Evolutionary conservation across 2,113 vertebrate species (phyloP).

Genomic region (Hippopotamus amphibius): DNA sequence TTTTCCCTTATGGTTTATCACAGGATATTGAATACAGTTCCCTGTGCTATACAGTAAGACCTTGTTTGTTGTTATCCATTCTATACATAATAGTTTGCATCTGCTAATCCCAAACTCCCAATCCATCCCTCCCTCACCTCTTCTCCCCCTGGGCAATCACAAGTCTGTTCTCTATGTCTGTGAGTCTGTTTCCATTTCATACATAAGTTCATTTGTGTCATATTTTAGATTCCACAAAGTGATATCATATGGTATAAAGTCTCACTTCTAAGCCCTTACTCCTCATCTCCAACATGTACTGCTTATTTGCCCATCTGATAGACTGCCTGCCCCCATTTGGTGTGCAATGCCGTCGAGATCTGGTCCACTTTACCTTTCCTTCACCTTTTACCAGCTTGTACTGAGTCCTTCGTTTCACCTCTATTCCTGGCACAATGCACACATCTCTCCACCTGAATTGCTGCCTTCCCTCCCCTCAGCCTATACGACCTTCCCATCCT

Average conservation of each 20-base stretch:
- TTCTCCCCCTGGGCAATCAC: background rate
- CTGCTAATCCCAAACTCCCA: background rate
- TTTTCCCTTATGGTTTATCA: background rate
- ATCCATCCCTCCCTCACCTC: background rate
- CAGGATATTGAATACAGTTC: background rate
- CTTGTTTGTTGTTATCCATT: background rate
- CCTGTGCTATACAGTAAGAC: background rate
- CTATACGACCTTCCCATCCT: background rate
- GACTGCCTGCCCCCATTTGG: background rate
- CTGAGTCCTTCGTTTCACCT: background rate
- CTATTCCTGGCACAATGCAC: background rate
- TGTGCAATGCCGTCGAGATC: background rate
- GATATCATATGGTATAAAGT: background rate
- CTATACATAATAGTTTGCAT: background rate
- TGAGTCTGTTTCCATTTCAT: background rate
- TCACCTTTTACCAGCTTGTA: background rate
- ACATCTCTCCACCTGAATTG: background rate
- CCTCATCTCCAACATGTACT: background rate
- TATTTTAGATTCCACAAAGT: background rate
- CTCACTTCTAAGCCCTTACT: background rate
- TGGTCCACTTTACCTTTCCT: background rate
- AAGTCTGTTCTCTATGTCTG: background rate
- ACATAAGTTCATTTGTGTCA: background rate
- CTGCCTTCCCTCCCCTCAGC: background rate
- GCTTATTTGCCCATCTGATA: constrained; percentile 8